Conservation (phyloP, 2,888 invertebrate species). For the Agelastica alni region DNA sequence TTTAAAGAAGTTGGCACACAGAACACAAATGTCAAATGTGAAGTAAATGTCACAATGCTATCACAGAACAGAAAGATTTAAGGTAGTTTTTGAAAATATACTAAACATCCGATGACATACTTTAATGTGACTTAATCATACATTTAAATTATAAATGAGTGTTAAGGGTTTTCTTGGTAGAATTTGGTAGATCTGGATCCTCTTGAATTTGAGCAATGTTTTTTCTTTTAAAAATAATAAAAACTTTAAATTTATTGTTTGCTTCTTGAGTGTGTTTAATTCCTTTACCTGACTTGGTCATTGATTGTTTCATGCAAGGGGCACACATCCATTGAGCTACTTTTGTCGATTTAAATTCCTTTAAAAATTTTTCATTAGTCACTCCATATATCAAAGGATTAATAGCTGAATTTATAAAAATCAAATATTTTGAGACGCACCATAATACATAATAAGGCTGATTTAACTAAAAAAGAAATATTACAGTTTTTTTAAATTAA, state of each 20-base stretch:
- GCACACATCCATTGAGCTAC: conserved; percentile 57
- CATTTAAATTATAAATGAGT: conserved; percentile 12
- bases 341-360: conserved; percentile 65
- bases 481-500: neutral
- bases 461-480: conserved; percentile 57
- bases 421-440: conserved; percentile 71
- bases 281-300: conserved; percentile 21
- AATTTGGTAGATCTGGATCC: neutral
- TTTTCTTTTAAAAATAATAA: conserved; percentile 39
- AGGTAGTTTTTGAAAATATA: too few species aligned
- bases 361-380: conserved; percentile 70
- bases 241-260: conserved; percentile 32
- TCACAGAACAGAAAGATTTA: neutral
- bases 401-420: conserved; percentile 72
- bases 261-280: conserved; percentile 27
- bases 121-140: too few species aligned
- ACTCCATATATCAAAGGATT: conserved; percentile 80
- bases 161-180: conserved; percentile 14
- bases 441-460: conserved; percentile 65
- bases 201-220: conserved; percentile 10
- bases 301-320: conserved; percentile 18
- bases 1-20: neutral
- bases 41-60: neutral
- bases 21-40: neutral
- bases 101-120: too few species aligned